Percentiles rank a stretch among this genome's conserved stretches.
Evolutionary conservation across 1,140 invertebrate genomes (phyloP).

Genomic region (Arion vulgaris): DNA sequence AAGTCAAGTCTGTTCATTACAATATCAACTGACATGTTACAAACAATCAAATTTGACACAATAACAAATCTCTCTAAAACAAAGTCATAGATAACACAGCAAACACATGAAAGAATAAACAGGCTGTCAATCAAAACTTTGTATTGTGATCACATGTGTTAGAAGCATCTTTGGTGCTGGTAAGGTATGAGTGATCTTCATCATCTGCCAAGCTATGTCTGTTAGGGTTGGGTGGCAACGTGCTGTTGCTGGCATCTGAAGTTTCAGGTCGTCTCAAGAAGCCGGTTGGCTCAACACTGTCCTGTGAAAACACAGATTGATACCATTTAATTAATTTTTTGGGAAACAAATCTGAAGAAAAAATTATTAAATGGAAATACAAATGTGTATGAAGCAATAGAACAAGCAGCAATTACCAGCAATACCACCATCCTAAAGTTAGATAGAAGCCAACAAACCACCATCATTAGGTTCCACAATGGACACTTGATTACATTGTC

Average conservation of each 20-base stretch:
- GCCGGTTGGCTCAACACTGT: slow-evolving; percentile 26
- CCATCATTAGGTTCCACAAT: no score
- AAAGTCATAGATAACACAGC: neutral
- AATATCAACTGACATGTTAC: no score
- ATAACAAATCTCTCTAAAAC: no score
- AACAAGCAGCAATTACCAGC: neutral
- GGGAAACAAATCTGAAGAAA: no score
- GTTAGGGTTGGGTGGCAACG: slow-evolving; percentile 79
- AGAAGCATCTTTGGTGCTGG: slow-evolving; percentile 76
- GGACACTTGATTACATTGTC: no score
- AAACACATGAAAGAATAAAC: neutral
- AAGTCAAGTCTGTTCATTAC: no score
- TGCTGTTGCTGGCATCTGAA: slow-evolving; percentile 86
- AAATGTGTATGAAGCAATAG: slow-evolving; percentile 38
- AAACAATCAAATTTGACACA: no score
- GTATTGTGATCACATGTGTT: slow-evolving; percentile 37
- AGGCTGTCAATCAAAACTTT: slow-evolving; percentile 1
- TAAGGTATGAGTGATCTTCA: slow-evolving; percentile 72
- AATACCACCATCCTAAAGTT: no score
- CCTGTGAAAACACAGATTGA: slow-evolving; percentile 18
- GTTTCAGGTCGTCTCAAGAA: slow-evolving; percentile 83
- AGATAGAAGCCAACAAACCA: no score
- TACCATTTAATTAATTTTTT: no score
- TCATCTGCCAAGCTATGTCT: slow-evolving; percentile 63
- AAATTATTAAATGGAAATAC: slow-evolving; percentile 21